A percentile compares a stretch with the other conserved stretches of the same genome.
Evolutionary conservation across 2,888 invertebrate species (phyloP).

Genomic region (Eupithecia vulgata): DNA sequence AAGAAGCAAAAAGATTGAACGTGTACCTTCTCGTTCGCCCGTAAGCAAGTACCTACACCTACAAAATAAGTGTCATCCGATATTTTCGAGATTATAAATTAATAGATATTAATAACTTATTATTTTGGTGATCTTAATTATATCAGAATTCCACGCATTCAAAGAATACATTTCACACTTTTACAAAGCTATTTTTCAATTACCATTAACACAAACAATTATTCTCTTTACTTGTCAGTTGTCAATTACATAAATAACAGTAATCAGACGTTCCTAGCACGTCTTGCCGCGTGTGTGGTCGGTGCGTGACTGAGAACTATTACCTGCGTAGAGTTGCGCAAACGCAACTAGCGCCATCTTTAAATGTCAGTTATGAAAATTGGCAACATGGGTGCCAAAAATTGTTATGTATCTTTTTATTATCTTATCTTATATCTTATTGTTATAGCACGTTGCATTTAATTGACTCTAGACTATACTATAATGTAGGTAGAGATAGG

Average conservation of each 20-base stretch:
- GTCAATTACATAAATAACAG: slow-evolving; percentile 67
- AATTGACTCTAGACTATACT: neutral
- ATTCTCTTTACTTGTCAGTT: slow-evolving; percentile 39
- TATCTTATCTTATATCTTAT: too few species aligned
- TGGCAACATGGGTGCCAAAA: slow-evolving; percentile 29
- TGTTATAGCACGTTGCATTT: neutral
- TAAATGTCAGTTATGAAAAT: slow-evolving; percentile 54
- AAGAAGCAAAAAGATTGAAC: neutral
- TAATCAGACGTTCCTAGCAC: slow-evolving; percentile 59
- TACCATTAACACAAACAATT: neutral
- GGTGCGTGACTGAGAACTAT: slow-evolving; percentile 72
- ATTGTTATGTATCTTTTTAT: too few species aligned
- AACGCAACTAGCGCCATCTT: slow-evolving; percentile 62
- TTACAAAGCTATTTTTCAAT: neutral
- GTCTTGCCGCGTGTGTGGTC: slow-evolving; percentile 71
- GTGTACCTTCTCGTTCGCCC: neutral
- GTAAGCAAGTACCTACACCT: neutral
- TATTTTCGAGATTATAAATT: neutral
- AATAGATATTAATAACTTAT: neutral
- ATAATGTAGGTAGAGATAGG: neutral
- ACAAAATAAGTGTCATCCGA: neutral
- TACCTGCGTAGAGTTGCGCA: slow-evolving; percentile 46
- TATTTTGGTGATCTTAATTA: neutral
- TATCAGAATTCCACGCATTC: neutral
- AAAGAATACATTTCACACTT: neutral